phyloP scores from a whole-genome alignment of 35 echinoderm and acorn worm species.

The Chiridota heheva region DNA sequence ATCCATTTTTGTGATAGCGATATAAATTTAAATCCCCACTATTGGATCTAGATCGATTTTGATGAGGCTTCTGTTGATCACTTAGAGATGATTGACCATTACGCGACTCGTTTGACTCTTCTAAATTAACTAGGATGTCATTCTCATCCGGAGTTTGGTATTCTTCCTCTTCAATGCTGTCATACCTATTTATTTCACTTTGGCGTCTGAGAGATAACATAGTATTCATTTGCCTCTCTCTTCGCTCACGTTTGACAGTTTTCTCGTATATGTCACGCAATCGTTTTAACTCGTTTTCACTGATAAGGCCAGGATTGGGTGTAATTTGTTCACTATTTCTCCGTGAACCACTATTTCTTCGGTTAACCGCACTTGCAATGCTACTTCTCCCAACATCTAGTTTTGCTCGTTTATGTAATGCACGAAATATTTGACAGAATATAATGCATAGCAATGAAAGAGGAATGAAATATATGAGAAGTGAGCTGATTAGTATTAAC shows the following conservation, averaged over 20 bases:
- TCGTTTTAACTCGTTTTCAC: conserved; percentile 64
- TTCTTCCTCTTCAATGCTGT: conserved; percentile 66
- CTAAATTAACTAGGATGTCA: background rate
- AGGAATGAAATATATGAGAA: conserved; percentile 91
- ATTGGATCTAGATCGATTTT: background rate
- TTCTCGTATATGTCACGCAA: conserved; percentile 67
- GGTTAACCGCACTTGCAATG: conserved; percentile 56
- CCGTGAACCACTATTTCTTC: conserved; percentile 45
- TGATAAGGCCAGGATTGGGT: conserved; percentile 64
- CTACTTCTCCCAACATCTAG: conserved; percentile 75
- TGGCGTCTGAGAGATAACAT: conserved; percentile 45
- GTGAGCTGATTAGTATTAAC: conserved; percentile 69
- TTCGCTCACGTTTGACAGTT: conserved; percentile 51
- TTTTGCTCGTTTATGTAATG: conserved; percentile 78
- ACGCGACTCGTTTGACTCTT: background rate
- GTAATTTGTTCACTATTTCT: conserved; percentile 41
- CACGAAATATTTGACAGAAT: conserved; percentile 86
- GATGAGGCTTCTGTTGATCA: background rate
- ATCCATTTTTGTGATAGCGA: background rate
- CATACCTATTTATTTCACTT: conserved; percentile 58
- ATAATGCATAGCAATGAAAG: conserved; percentile 83
- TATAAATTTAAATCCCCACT: conserved; percentile 16
- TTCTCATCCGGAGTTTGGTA: conserved; percentile 26
- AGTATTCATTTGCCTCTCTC: conserved; percentile 60
- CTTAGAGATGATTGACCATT: background rate